phyloP scores from a whole-genome alignment of 2,113 vertebrate genomes.

The Ictidomys tridecemlineatus region DNA sequence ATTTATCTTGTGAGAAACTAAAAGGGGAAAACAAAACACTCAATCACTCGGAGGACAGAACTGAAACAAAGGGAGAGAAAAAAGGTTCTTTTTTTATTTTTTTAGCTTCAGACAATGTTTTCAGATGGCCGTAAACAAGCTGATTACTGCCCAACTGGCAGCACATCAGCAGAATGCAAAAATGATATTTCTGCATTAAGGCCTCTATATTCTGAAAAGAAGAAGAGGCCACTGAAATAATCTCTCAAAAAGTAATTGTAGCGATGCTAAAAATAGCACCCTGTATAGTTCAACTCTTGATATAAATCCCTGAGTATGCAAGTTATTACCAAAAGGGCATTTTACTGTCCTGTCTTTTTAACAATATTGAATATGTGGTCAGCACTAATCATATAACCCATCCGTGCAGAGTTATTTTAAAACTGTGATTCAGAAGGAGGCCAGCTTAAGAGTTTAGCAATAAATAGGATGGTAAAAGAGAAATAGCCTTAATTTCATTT shows the following conservation, averaged over 20 bases:
- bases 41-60: conserved; percentile 51
- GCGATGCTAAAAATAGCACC: conserved; percentile 53
- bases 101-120: conserved; percentile 27
- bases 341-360: conserved; percentile 44
- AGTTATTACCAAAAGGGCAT: conserved; percentile 4
- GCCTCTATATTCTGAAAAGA: not conserved
- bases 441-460: conserved; percentile 7
- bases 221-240: conserved; percentile 58
- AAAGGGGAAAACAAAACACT: conserved; percentile 60
- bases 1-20: conserved; percentile 64
- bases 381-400: not conserved
- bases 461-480: not conserved
- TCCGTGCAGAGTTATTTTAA: conserved; percentile 50
- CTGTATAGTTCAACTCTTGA: conserved; percentile 8
- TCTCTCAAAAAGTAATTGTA: conserved; percentile 59
- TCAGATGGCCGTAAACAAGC: conserved; percentile 47
- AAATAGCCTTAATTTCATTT: conserved; percentile 46
- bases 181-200: conserved; percentile 48
- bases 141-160: not conserved
- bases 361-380: conserved; percentile 27
- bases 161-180: conserved; percentile 35
- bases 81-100: conserved; percentile 35
- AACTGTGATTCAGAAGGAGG: conserved; percentile 30
- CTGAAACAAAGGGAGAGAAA: conserved; percentile 47
- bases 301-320: conserved; percentile 33